phyloP scores from a whole-genome alignment of 2,888 invertebrate species.

The Amiota minor region DNA sequence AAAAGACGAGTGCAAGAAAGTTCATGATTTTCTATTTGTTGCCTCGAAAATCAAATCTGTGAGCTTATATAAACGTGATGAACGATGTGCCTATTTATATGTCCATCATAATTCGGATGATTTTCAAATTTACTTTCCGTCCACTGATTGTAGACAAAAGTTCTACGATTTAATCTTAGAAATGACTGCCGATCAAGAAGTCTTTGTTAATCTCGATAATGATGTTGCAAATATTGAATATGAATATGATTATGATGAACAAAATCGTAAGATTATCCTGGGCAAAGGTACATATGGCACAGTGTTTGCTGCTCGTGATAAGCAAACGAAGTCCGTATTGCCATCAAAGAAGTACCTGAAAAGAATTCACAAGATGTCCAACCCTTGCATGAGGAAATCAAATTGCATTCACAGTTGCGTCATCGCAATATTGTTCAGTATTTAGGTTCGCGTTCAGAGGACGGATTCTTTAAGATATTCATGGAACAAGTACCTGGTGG shows the following conservation, averaged over 20 bases:
- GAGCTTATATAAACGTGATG: slow-evolving; percentile 95
- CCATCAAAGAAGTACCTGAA: slow-evolving; percentile 98
- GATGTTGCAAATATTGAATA: slow-evolving; percentile 84
- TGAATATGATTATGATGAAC: slow-evolving; percentile 96
- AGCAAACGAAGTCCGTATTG: slow-evolving; percentile 93
- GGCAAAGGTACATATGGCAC: slow-evolving; percentile 97
- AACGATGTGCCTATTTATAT: slow-evolving; percentile 95
- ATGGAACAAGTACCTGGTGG: slow-evolving; percentile 99
- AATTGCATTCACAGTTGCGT: slow-evolving; percentile 93
- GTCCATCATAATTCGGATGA: slow-evolving; percentile 98
- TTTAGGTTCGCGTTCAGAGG: slow-evolving; percentile 94
- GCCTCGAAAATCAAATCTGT: slow-evolving; percentile 78
- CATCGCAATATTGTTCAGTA: slow-evolving; percentile 98
- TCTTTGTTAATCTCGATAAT: slow-evolving; percentile 82
- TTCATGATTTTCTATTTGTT: slow-evolving; percentile 95
- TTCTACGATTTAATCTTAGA: slow-evolving; percentile 90
- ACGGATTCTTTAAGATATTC: slow-evolving; percentile 97
- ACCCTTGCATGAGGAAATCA: slow-evolving; percentile 98
- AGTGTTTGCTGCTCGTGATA: slow-evolving; percentile 94
- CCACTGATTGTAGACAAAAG: slow-evolving; percentile 85
- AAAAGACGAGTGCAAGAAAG: slow-evolving; percentile 85
- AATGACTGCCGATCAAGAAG: slow-evolving; percentile 90
- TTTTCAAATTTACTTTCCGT: slow-evolving; percentile 98
- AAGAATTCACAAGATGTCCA: slow-evolving; percentile 96
- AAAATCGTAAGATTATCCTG: slow-evolving; percentile 86